A percentile compares a stretch with the other conserved stretches of the same genome.
These are phyloP conservation scores for Diaphora mendica DNA, from an alignment of 2,888 invertebrate genomes.

Conservation along the genomic window DNA sequence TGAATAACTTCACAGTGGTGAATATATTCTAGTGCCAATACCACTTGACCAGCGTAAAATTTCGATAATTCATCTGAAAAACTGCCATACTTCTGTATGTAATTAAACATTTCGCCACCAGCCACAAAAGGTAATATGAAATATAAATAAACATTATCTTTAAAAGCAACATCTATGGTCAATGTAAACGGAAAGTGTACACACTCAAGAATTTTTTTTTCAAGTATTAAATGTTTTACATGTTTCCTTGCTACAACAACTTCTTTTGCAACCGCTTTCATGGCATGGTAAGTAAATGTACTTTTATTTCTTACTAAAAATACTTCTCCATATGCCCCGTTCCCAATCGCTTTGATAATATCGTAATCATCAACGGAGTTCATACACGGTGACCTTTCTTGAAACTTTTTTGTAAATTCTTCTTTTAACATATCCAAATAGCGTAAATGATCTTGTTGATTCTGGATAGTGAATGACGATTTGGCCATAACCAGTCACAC, in stretches of 20 bases:
- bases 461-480: slow-evolving; percentile 61
- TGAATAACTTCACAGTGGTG: slow-evolving; percentile 94
- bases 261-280: slow-evolving; percentile 95
- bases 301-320: slow-evolving; percentile 89
- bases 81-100: slow-evolving; percentile 87
- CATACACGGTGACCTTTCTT: slow-evolving; percentile 45
- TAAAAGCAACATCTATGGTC: slow-evolving; percentile 91
- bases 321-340: slow-evolving; percentile 96
- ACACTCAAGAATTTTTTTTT: slow-evolving; percentile 94
- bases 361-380: slow-evolving; percentile 88
- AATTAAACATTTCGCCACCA: slow-evolving; percentile 95
- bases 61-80: slow-evolving; percentile 91
- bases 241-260: slow-evolving; percentile 95
- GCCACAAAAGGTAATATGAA: slow-evolving; percentile 93
- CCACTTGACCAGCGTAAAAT: slow-evolving; percentile 96
- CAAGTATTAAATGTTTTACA: slow-evolving; percentile 94
- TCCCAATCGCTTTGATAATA: slow-evolving; percentile 91
- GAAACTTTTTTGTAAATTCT: slow-evolving; percentile 66
- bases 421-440: slow-evolving; percentile 74
- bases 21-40: slow-evolving; percentile 95
- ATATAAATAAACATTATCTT: slow-evolving; percentile 94
- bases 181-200: slow-evolving; percentile 95
- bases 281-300: slow-evolving; percentile 90
- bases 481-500: slow-evolving; percentile 67
- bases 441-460: slow-evolving; percentile 69